Evolutionary conservation across 1,140 invertebrate species (phyloP), one percentile per base, ranked within the genome.

Genomic region (Trichoplusia ni): DNA sequence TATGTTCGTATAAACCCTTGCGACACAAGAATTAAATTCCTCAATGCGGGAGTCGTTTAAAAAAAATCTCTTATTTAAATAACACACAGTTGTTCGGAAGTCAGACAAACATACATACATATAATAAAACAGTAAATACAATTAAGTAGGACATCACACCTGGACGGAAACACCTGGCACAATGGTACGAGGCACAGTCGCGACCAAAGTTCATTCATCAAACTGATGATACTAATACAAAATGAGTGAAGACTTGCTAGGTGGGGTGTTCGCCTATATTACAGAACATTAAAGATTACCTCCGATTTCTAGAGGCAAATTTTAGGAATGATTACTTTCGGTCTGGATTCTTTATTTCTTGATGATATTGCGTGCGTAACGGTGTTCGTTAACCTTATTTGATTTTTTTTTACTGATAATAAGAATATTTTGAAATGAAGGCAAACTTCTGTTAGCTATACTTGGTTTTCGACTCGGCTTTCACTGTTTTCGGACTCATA

Each of bases 81-180:
- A n/a, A n/a, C n/a, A n/a, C n/a, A n/a, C n/a, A n/a, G n/a, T n/a
- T n/a, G n/a, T n/a, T n/a, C n/a, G n/a, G n/a, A 42, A 23, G 16
- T n/a, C 29, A 9, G 8, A 38, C 35, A 38, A 2, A 38, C 35
- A 38, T 38, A 29, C 44, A 51, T 49, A 49, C 8, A 49, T 31
- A 18, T 14, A 9, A 29, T 0, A 33, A 14, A 19, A 54, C 33
- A 16, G 9, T 25, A 33, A 25, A 37, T 27, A 54, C 51, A 38
- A 54, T 54, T 33, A 38, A 8, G 35, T 13, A 9, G 4, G 7
- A 37, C 19, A 54, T 8, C 51, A 54, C 33, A 54, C 51, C 51
- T 54, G 51, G 16, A 2, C 51, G 51, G 51, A 54, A 54, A 37
- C 51, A 54, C 51, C 51, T 38, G 51, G 51, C 23, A n/a, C 18